Evolutionary conservation across 2,797 vertebrate genomes (phyloP).

Genomic region (Enteromius radiatus): DNA sequence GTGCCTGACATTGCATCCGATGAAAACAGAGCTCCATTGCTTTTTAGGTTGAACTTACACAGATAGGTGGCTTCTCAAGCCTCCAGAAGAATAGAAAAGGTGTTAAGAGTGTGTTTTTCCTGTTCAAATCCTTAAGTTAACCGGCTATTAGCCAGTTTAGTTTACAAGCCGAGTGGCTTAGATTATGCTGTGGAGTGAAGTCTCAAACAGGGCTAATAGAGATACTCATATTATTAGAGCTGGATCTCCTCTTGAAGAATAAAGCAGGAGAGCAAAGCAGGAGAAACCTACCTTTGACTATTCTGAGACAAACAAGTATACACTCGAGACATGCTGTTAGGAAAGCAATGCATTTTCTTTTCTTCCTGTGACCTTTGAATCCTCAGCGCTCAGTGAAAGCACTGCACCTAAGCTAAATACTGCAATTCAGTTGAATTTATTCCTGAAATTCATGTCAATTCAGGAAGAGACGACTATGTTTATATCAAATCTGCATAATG

Average conservation of each 20-base stretch:
- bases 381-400: neutral
- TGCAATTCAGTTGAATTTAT: neutral
- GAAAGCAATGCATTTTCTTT: slow-evolving; percentile 4
- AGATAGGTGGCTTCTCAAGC: slow-evolving; percentile 46
- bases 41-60: slow-evolving; percentile 18
- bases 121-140: slow-evolving; percentile 62
- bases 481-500: neutral
- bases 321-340: neutral
- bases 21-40: slow-evolving; percentile 3
- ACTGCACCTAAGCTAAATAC: neutral
- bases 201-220: slow-evolving; percentile 27
- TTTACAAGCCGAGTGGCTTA: slow-evolving; percentile 74
- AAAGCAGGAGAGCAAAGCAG: neutral
- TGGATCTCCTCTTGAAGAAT: neutral
- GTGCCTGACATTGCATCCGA: neutral
- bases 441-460: neutral
- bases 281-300: neutral
- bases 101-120: slow-evolving; percentile 33
- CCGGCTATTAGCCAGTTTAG: slow-evolving; percentile 59
- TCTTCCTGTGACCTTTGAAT: slow-evolving; percentile 3
- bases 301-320: slow-evolving; percentile 15
- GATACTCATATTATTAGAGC: slow-evolving; percentile 4
- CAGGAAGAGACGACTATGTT: slow-evolving; percentile 3
- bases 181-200: slow-evolving; percentile 62
- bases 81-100: slow-evolving; percentile 8